A percentile compares a stretch with the other conserved stretches of the same genome.
These are phyloP conservation scores for Pangasius macronema DNA, from an alignment of 2,797 vertebrate species.

Conservation along the genomic window DNA sequence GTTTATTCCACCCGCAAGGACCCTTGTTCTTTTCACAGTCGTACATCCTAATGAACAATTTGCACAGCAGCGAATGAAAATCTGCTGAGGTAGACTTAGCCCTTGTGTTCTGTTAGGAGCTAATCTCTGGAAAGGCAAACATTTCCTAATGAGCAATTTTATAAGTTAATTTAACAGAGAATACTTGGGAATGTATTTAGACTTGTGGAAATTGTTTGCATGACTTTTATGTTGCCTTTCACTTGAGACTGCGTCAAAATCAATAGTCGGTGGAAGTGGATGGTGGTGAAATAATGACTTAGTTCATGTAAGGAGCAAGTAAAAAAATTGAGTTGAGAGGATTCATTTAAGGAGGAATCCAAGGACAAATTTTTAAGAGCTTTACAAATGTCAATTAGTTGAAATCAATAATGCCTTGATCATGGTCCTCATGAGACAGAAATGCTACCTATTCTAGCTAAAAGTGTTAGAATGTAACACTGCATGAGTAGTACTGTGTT, in stretches of 20 bases:
- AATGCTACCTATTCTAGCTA: neutral
- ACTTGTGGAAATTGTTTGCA: constrained; percentile 40
- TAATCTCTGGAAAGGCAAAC: constrained; percentile 58
- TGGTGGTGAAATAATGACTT: constrained; percentile 36
- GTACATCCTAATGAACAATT: constrained; percentile 53
- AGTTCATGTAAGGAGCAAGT: constrained; percentile 30
- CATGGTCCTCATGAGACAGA: constrained; percentile 11
- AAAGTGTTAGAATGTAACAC: neutral
- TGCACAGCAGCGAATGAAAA: constrained; percentile 38
- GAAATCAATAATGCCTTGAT: constrained; percentile 54
- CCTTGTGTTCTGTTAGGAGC: constrained; percentile 41
- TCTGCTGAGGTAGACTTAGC: constrained; percentile 34
- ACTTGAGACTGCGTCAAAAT: constrained; percentile 41
- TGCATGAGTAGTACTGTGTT: neutral
- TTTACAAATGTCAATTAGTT: constrained; percentile 54
- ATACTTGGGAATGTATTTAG: constrained; percentile 34
- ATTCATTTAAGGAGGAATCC: constrained; percentile 9
- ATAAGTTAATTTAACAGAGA: constrained; percentile 55
- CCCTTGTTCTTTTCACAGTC: constrained; percentile 49
- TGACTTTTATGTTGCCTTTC: constrained; percentile 51
- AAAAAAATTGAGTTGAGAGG: constrained; percentile 2
- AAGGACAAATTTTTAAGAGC: constrained; percentile 42
- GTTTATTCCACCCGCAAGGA: constrained; percentile 59
- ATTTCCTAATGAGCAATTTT: constrained; percentile 57
- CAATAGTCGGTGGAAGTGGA: constrained; percentile 28